Evolutionary conservation across 2,113 vertebrate species (phyloP), one percentile per base, ranked within the genome.

Genomic region (Toxotes chatareus): DNA sequence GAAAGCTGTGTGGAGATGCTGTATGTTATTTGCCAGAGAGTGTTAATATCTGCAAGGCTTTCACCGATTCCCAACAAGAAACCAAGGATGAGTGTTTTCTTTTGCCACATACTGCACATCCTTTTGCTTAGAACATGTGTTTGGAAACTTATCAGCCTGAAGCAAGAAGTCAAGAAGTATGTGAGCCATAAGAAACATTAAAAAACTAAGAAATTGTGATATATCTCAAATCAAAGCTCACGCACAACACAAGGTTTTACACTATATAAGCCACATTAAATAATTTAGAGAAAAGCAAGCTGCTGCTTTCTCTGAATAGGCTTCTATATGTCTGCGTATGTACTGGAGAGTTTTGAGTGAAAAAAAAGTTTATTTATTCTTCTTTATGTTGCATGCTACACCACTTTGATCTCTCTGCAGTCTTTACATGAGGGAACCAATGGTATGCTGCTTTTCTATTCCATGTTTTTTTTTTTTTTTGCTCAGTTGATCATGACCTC

Each of bases 241-340:
- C 32, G 63, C 53, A 71, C 23, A 67, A 66, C 13, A 17, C 5
- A 71, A 80, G 21, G 69, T 81, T 66, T 51, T 51, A 70, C 40
- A 65, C 47, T 53, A 47, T 53, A 74, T 64, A 44, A 32, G 17
- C 56, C 6, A 16, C 16, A 32, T 65, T 86, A 21, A 77, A 84
- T 75, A 67, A 81, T 86, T 80, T 34, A 84, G n/a, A 3, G 17
- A 53, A 13, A 64, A 63, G 42, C 57, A 46, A 78, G 51, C 56
- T 75, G 7, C 62, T 34, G 55, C 32, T 73, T 40, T 47, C 46
- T 55, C 36, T 11, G 49, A 76, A 21, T 53, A n/a, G 17, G 13
- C 9, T 62, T 71, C 73, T 8, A 66, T 32, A 68, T n/a, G 51
- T 80, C 49, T n/a, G 62, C 70, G 34, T 47, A 76, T 62, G 7